Evolutionary conservation across 2,797 vertebrate species (phyloP), one percentile per base, ranked within the genome.

Genomic region (Thaleichthys pacificus): DNA sequence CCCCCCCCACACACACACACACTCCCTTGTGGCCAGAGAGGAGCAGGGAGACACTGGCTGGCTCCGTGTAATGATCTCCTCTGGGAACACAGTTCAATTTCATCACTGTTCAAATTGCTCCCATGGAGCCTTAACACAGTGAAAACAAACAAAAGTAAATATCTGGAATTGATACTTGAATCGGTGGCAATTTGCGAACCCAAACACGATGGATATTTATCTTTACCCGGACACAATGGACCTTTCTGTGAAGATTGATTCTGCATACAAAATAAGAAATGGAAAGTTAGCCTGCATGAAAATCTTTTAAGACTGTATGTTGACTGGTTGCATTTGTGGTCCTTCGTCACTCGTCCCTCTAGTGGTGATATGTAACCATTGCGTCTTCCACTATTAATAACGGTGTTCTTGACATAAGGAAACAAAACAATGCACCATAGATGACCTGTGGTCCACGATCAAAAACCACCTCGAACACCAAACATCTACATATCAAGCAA

Each of bases 81-180:
- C 79, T 51, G 90, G 89, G 91, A 91, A 74, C 62, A 65, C 62
- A 80, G 86, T 90, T 91, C 89, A 91, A 84, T 89, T 89, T 91
- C 88, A 91, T 91, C 88, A 86, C 82, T 64, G 90, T 65, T 83
- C 81, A 88, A 90, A 91, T 89, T 91, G 89, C 89, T 92, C 89
- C 89, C 91, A 83, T 86, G 90, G 86, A 91, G 89, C 86, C 75
- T 38, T 67, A 79, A 83, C 83, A 82, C 82, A 81, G 78, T 83
- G 74, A 91, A 89, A 91, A 92, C 90, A 93, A 91, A 92, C 89
- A 89, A 79, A 88, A 88, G 86, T 88, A 89, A 91, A 89, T 90
- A 83, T 79, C 78, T 83, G 79, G 81, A 90, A 89, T 92, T 89
- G 91, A 91, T 89, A 89, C 80, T 65, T 22, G 24, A 80, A 82